Conservation (phyloP, 1,140 invertebrate genomes). For the Drosophila nigromelanica region DNA sequence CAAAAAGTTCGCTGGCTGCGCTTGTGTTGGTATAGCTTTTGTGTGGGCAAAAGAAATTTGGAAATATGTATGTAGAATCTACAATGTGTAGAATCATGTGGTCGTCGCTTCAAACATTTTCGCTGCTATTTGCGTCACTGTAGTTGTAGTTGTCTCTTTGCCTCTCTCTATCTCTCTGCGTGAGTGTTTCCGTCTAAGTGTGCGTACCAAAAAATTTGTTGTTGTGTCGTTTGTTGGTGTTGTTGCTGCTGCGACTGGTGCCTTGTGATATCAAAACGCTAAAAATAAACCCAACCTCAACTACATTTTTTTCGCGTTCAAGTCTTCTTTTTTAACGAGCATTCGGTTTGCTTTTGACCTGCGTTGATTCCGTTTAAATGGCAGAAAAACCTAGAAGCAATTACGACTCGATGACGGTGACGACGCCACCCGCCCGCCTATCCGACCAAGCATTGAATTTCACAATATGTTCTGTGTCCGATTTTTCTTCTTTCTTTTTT, state of each 20-base stretch:
- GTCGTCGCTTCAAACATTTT: slow-evolving; percentile 61
- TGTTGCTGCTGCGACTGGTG: slow-evolving; percentile 39
- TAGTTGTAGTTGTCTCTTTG: slow-evolving; percentile 35
- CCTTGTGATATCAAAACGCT: slow-evolving; percentile 78
- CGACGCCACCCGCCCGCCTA: background rate
- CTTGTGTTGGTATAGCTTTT: slow-evolving; percentile 39
- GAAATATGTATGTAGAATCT: slow-evolving; percentile 51
- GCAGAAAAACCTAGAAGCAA: slow-evolving; percentile 36
- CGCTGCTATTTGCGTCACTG: slow-evolving; percentile 69
- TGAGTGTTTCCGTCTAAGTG: slow-evolving; percentile 22
- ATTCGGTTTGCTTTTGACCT: slow-evolving; percentile 55
- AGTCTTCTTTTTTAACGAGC: slow-evolving; percentile 51
- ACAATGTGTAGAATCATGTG: slow-evolving; percentile 63
- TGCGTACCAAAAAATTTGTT: slow-evolving; percentile 53
- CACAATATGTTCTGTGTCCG: slow-evolving; percentile 45
- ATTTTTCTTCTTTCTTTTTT: slow-evolving; percentile 23
- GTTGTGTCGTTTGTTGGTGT: slow-evolving; percentile 24
- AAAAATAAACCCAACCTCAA: slow-evolving; percentile 70
- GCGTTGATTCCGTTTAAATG: slow-evolving; percentile 48
- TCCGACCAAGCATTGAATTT: slow-evolving; percentile 42
- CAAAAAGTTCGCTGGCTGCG: slow-evolving; percentile 50
- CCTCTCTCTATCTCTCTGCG: slow-evolving; percentile 20
- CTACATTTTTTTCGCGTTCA: slow-evolving; percentile 23
- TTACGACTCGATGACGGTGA: slow-evolving; percentile 26
- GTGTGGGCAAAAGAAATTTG: slow-evolving; percentile 61